phyloP scores from a whole-genome alignment of 2,888 invertebrate genomes.

The Hypolimnas misippus region DNA sequence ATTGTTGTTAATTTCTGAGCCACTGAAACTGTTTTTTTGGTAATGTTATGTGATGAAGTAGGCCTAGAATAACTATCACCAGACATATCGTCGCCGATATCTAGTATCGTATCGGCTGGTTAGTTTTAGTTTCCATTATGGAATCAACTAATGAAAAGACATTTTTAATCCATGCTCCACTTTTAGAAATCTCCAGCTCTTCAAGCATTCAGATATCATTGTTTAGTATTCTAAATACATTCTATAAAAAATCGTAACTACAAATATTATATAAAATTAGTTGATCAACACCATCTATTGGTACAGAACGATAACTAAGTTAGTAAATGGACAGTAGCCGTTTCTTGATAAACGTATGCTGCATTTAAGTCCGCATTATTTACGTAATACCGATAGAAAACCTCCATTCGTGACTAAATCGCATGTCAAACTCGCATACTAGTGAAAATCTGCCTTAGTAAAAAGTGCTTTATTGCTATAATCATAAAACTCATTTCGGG shows the following conservation, averaged over 20 bases:
- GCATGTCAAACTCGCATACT: constrained; percentile 31
- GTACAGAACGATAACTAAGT: neutral
- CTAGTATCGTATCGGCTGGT: too few relatives aligned
- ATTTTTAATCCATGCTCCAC: too few relatives aligned
- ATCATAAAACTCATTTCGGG: constrained; percentile 38
- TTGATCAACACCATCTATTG: neutral
- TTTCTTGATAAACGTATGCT: constrained; percentile 22
- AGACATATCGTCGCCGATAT: too few relatives aligned
- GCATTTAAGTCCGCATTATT: constrained; percentile 39
- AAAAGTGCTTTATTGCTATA: constrained; percentile 33
- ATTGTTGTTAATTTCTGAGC: neutral
- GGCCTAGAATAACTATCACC: too few relatives aligned
- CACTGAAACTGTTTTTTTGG: too few relatives aligned
- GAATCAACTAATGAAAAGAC: too few relatives aligned
- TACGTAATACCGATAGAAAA: constrained; percentile 35
- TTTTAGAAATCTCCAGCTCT: too few relatives aligned
- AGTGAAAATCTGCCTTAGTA: constrained; percentile 15
- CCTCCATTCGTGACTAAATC: constrained; percentile 43
- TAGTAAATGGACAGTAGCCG: neutral
- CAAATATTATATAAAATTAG: neutral
- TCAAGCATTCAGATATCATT: too few relatives aligned
- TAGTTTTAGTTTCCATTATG: too few relatives aligned
- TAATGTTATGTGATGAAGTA: too few relatives aligned
- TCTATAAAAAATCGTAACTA: too few relatives aligned
- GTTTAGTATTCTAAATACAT: too few relatives aligned